These are phyloP conservation scores for Syrista parreyssii DNA, from an alignment of 2,888 invertebrate species.

Conservation along the genomic window DNA sequence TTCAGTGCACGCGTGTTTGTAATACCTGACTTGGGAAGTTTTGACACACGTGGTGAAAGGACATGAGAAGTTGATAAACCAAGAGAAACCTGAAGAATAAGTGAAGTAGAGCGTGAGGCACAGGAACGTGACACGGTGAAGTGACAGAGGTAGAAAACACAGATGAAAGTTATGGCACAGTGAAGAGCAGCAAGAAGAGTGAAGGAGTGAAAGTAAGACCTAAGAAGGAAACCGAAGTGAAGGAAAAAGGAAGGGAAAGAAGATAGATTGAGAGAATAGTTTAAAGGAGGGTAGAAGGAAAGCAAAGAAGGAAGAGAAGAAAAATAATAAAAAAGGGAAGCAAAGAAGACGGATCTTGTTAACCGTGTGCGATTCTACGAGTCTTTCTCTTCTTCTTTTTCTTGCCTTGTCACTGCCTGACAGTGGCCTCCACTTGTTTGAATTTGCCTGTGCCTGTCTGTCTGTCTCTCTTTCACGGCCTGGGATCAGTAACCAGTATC, in stretches of 20 bases:
- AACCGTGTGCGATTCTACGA: neutral
- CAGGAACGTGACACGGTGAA: neutral
- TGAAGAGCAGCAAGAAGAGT: neutral
- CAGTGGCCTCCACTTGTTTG: neutral
- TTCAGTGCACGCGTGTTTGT: neutral
- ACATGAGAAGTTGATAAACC: neutral
- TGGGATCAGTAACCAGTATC: neutral
- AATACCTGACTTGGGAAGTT: neutral
- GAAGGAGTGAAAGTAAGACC: neutral
- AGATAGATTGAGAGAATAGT: constrained; percentile 6
- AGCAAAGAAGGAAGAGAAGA: constrained; percentile 14
- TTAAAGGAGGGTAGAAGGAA: constrained; percentile 7
- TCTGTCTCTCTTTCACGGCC: neutral
- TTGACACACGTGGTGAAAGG: neutral
- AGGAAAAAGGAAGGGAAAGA: constrained; percentile 8
- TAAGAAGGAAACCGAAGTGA: neutral
- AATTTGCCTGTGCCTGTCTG: neutral
- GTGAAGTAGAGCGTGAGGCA: neutral
- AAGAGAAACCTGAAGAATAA: neutral
- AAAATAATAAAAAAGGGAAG: constrained; percentile 22
- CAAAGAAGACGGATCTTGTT: constrained; percentile 14
- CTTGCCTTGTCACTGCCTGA: neutral
- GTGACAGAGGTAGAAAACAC: neutral
- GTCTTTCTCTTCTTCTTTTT: neutral
- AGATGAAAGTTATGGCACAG: neutral